phyloP scores from a whole-genome alignment of 2,797 vertebrate genomes.

The Hippopotamyrus pictus region DNA sequence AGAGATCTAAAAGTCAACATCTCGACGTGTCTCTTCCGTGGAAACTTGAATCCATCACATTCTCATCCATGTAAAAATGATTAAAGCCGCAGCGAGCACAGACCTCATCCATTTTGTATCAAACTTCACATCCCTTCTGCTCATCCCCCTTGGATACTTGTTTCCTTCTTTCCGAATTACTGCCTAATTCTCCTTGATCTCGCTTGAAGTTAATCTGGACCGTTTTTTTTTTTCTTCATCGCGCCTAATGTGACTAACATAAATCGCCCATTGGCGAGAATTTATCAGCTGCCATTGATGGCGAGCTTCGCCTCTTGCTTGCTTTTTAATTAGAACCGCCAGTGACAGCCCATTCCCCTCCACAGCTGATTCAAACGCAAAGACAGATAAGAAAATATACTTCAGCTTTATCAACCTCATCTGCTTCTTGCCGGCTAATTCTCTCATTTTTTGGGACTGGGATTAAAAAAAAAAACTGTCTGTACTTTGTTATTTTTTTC shows the following conservation, averaged over 20 bases:
- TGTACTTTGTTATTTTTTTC: not conserved
- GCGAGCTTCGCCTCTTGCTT: not conserved
- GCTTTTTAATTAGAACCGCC: slow-evolving; percentile 59
- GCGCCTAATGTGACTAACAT: slow-evolving; percentile 14
- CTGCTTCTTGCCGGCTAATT: slow-evolving; percentile 58
- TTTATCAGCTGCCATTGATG: slow-evolving; percentile 18
- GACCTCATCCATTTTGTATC: slow-evolving; percentile 10
- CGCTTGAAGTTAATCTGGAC: slow-evolving; percentile 14
- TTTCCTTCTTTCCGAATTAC: not conserved
- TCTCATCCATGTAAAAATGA: slow-evolving; percentile 9
- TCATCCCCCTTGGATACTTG: not conserved
- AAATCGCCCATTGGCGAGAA: slow-evolving; percentile 24
- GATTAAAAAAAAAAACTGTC: slow-evolving; percentile 25
- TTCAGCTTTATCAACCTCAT: slow-evolving; percentile 57
- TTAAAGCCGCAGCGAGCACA: not conserved
- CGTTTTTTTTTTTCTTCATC: slow-evolving; percentile 19
- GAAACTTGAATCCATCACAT: slow-evolving; percentile 6
- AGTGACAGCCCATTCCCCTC: slow-evolving; percentile 56
- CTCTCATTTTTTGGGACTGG: slow-evolving; percentile 42
- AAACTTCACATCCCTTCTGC: not conserved
- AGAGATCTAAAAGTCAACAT: not conserved
- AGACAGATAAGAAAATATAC: slow-evolving; percentile 57
- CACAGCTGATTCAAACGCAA: slow-evolving; percentile 55
- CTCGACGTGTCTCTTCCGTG: not conserved
- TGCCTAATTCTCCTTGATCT: slow-evolving; percentile 13